A percentile compares a stretch with the other conserved stretches of the same genome.
phyloP scores from a whole-genome alignment of 1,140 invertebrate genomes.

The Tetragonula clypearis region DNA sequence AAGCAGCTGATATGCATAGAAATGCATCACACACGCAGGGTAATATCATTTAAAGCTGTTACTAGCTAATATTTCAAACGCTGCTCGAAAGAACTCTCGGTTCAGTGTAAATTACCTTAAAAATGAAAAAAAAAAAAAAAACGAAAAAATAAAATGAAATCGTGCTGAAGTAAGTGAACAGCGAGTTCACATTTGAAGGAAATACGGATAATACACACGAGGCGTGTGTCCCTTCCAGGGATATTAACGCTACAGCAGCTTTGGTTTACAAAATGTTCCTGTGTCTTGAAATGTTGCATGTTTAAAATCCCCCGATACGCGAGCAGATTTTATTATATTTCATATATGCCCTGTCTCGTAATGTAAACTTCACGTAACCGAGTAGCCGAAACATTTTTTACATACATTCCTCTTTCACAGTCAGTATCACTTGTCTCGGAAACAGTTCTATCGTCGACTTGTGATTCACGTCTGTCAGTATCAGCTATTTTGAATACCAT shows the following conservation, averaged over 20 bases:
- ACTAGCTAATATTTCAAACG: background rate
- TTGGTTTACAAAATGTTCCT: background rate
- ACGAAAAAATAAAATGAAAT: background rate
- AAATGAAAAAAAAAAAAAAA: background rate
- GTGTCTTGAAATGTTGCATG: conserved; percentile 36
- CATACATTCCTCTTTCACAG: background rate
- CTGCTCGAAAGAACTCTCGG: background rate
- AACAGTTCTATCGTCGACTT: background rate
- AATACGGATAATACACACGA: background rate
- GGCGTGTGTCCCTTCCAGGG: too few relatives aligned
- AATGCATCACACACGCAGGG: background rate
- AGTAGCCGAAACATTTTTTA: background rate
- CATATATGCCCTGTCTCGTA: background rate
- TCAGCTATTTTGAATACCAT: conserved; percentile 8
- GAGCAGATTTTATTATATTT: background rate
- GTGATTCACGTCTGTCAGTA: background rate
- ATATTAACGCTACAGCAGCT: background rate
- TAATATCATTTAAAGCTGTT: background rate
- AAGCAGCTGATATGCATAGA: background rate
- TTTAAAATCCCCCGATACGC: background rate
- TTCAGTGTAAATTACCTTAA: background rate
- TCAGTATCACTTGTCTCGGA: background rate
- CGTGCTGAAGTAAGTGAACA: background rate
- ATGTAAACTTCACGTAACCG: background rate
- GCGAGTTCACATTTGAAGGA: background rate